A percentile compares a stretch with the other conserved stretches of the same genome.
These are phyloP conservation scores for Apodemus sylvaticus DNA, from an alignment of 2,113 vertebrate species.

Conservation along the genomic window DNA sequence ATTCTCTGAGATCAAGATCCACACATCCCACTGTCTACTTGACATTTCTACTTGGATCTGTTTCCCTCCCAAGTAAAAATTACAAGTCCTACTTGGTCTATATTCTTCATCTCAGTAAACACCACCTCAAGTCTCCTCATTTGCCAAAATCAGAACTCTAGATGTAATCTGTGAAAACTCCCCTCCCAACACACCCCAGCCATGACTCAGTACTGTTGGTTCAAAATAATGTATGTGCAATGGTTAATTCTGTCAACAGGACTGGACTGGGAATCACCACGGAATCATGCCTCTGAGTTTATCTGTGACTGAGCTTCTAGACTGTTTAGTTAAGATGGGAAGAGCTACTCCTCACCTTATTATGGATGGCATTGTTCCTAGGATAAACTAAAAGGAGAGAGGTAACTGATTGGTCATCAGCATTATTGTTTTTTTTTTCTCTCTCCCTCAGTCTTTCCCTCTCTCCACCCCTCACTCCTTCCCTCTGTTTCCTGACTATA, in stretches of 20 bases:
- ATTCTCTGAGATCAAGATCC: constrained; percentile 4
- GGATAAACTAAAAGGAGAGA: not conserved
- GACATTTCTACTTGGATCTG: constrained; percentile 44
- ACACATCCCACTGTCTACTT: constrained; percentile 21
- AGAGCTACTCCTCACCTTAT: not conserved
- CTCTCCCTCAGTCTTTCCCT: not conserved
- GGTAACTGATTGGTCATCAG: not conserved
- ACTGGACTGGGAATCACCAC: not conserved
- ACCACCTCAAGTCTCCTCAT: not conserved
- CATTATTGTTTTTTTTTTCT: not conserved
- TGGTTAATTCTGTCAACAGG: not conserved
- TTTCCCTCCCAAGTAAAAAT: constrained; percentile 41
- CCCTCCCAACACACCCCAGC: not conserved
- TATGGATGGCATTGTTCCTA: not conserved
- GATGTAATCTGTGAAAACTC: not conserved
- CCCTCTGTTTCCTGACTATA: not conserved
- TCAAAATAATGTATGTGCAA: not conserved
- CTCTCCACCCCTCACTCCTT: not conserved
- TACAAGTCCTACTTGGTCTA: constrained; percentile 4
- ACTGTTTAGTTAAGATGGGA: not conserved
- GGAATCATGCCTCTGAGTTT: not conserved
- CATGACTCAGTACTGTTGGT: not conserved
- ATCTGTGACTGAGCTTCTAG: not conserved
- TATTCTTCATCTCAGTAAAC: constrained; percentile 9
- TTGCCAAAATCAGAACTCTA: constrained; percentile 18